Evolutionary conservation across 2,888 invertebrate genomes (phyloP), one percentile per base, ranked within the genome.

Genomic region (Octonoba sinensis): DNA sequence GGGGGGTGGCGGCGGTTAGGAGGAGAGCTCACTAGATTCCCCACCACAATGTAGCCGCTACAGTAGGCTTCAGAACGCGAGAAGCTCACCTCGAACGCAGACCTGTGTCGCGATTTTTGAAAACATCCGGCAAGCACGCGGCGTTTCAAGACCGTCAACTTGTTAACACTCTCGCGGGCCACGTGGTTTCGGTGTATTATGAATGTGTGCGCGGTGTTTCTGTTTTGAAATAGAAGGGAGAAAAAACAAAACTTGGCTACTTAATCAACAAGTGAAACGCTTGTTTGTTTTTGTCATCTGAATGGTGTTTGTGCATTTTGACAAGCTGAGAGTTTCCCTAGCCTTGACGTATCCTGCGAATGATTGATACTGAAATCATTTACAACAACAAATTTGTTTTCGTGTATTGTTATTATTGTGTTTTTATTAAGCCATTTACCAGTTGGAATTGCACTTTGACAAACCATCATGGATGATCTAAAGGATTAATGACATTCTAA

Each of bases 11-110:
- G 47, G 44, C 66, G 62, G 20, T 22, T 72, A 59, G 46, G 59
- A 62, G 67, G 60, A 67, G 69, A 69, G 73, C 79, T 62, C 73
- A 59, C 78, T 16, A 60, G 66, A 79, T 72, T 51, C n/a, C 56
- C 54, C 60, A 79, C 79, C 79, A 73, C 73, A 73, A 79, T 79
- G 79, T 73, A 54, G 79, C 79, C 79, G 73, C 79, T 56, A 60
- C 54, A 73, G 54, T 62, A 73, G 73, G 72, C 60, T 66, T 79
- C 73, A 79, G 79, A 62, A 62, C 51, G 56, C 18, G 73, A 54
- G 49, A 46, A 36, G 77, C 46, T 56, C 57, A 44, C 47, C 51
- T 49, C 22, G 54, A 49, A 16, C 18, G 8, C 46, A 18, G 73
- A 69, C 60, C 73, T 59, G 62, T 56, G 72, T 69, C 56, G 44